Percentiles rank a stretch among this genome's conserved stretches.
phyloP scores from a whole-genome alignment of 2,113 vertebrate species.

The Bagarius yarrelli region DNA sequence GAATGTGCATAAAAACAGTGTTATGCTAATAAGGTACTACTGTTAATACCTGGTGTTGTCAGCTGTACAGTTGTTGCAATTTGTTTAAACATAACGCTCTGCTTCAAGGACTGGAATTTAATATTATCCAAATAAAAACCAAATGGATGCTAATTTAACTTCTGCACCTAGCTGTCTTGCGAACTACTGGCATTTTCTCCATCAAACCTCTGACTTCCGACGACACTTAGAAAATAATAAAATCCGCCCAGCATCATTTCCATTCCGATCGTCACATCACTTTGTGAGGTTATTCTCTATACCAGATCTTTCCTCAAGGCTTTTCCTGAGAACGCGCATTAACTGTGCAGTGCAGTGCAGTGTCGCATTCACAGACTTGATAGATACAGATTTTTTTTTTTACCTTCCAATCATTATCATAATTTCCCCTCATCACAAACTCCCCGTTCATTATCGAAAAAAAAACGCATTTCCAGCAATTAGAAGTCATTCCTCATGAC shows the following conservation, averaged over 20 bases:
- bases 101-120: neutral
- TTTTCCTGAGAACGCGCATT: conserved; percentile 26
- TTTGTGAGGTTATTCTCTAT: conserved; percentile 40
- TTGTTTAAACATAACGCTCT: neutral
- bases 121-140: neutral
- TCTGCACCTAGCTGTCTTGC: neutral
- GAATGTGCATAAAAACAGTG: too few relatives aligned
- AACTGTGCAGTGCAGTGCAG: conserved; percentile 41
- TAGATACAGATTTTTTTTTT: conserved; percentile 69
- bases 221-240: neutral
- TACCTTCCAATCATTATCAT: conserved; percentile 66
- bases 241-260: conserved; percentile 1
- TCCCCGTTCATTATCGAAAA: conserved; percentile 64
- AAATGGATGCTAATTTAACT: conserved; percentile 1
- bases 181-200: neutral
- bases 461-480: conserved; percentile 58
- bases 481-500: conserved; percentile 54
- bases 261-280: conserved; percentile 19
- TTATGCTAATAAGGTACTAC: too few relatives aligned
- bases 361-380: conserved; percentile 60
- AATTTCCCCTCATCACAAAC: conserved; percentile 62
- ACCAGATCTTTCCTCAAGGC: conserved; percentile 26
- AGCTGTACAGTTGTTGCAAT: neutral
- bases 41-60: neutral
- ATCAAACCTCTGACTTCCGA: neutral